Evolutionary conservation across 2,797 vertebrate species (phyloP), one percentile per base, ranked within the genome.

Genomic region (Sardinella longiceps): DNA sequence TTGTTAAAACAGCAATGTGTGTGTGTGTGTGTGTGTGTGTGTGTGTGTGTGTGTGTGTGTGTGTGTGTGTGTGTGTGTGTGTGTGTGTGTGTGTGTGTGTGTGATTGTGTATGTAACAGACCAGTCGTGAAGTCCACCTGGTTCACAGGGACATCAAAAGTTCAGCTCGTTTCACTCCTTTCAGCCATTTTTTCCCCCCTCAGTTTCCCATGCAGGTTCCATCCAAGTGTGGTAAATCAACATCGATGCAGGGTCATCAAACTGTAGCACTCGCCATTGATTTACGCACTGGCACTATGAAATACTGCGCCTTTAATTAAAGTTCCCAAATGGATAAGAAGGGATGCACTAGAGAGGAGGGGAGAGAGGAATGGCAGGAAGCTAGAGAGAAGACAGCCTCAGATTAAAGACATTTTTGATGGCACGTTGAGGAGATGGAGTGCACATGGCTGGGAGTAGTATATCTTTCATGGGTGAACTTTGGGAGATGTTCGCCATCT

Each of bases 281-380:
- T 91, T 92, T 91, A 92, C 87, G 81, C 81, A 33, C 82, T n/a
- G 18, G 81, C 80, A 85, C 86, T 85, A 89, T 92, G 89, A 92
- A 90, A 90, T 84, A 85, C 25, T 1, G 45, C 66, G 18, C 80
- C 85, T 92, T 89, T 91, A 91, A 91, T 93, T 92, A 90, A 87
- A 33, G 83, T 63, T 84, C 84, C 86, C 87, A 87, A 90, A 87
- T 85, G 86, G 83, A 89, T 85, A 85, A 25, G 56, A 85, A 85
- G 84, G 20, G 81, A 87, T 33, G 30, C 28, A 51, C 56, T 80
- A 80, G 45, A 83, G 80, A 46, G 83, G 81, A 77, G 86, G 60
- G 46, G 82, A 81, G 60, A 43, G 82, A 81, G 87, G 87, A 39
- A 11, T 15, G 25, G 30, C 2, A 83, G 56, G 60, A 51, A 80